Conservation (phyloP, 37 sponge, comb jelly and placozoan genomes). For the Hexactinellida sp. region DNA sequence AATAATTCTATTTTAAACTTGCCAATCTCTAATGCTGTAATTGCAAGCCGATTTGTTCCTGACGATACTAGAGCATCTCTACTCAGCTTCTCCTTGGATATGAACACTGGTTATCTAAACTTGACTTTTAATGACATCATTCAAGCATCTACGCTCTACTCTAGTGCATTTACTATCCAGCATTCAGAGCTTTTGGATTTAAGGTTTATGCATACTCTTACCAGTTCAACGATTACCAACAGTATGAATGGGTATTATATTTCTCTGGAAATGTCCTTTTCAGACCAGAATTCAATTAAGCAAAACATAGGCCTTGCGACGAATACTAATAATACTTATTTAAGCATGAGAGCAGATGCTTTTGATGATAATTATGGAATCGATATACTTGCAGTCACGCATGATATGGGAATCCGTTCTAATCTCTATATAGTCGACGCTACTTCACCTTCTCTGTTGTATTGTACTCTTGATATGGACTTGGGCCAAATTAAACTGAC, state of each 20-base stretch:
- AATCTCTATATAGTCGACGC: slow-evolving; percentile 38
- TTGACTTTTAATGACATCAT: slow-evolving; percentile 90
- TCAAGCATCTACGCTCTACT: slow-evolving; percentile 41
- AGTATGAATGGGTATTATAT: slow-evolving; percentile 60
- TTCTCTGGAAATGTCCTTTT: slow-evolving; percentile 38
- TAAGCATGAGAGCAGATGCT: slow-evolving; percentile 57
- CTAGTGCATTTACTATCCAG: slow-evolving; percentile 38
- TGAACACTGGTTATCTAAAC: slow-evolving; percentile 50
- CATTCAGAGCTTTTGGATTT: not conserved
- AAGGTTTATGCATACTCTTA: slow-evolving; percentile 16
- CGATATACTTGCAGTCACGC: slow-evolving; percentile 22
- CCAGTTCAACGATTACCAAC: slow-evolving; percentile 24
- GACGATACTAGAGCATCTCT: slow-evolving; percentile 46
- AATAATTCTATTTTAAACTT: slow-evolving; percentile 37
- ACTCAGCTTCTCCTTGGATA: slow-evolving; percentile 51
- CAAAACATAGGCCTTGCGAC: slow-evolving; percentile 46
- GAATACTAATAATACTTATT: slow-evolving; percentile 21
- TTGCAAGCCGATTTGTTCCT: slow-evolving; percentile 23
- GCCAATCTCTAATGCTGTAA: slow-evolving; percentile 20
- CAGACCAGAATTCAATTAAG: slow-evolving; percentile 59
- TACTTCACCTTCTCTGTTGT: slow-evolving; percentile 41
- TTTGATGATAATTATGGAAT: slow-evolving; percentile 57
- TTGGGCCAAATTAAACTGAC: slow-evolving; percentile 33
- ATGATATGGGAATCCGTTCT: slow-evolving; percentile 29
- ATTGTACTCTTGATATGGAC: slow-evolving; percentile 50